A percentile compares a stretch with the other conserved stretches of the same genome.
These are phyloP conservation scores for Drosophila infuscata DNA, from an alignment of 2,888 invertebrate genomes.

Conservation along the genomic window DNA sequence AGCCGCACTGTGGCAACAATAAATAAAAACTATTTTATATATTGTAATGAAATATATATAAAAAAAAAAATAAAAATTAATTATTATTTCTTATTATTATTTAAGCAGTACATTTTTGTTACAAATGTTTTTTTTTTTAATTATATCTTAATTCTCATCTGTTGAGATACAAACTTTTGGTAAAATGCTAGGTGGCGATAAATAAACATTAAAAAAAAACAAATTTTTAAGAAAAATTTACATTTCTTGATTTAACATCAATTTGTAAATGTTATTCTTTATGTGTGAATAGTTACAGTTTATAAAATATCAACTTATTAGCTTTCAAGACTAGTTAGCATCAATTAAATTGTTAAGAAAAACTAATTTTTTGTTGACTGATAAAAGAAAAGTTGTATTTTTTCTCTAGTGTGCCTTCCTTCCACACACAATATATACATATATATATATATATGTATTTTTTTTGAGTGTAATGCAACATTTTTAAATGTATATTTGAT, in stretches of 20 bases:
- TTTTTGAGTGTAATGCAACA: slow-evolving; percentile 23
- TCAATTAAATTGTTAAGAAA: not conserved
- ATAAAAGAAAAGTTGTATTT: not conserved
- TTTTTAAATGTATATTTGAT: slow-evolving; percentile 54
- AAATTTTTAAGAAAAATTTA: not conserved
- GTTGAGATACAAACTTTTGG: not conserved
- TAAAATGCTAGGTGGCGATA: too few relatives aligned
- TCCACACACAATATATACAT: not conserved
- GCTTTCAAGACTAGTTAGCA: not conserved
- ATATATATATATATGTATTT: not conserved
- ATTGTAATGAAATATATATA: too few relatives aligned
- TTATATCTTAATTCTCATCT: not conserved
- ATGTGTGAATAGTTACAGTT: too few relatives aligned
- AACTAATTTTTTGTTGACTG: not conserved
- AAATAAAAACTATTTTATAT: too few relatives aligned
- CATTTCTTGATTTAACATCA: not conserved
- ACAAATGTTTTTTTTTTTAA: too few relatives aligned
- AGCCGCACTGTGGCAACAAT: not conserved
- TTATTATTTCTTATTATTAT: not conserved
- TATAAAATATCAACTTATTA: not conserved
- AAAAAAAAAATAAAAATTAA: not conserved
- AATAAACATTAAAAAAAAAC: not conserved
- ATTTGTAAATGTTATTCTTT: too few relatives aligned
- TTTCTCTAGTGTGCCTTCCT: not conserved
- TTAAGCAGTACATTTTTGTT: not conserved